Conservation (phyloP, 2,888 invertebrate species). For the Cephus pygmeus region DNA sequence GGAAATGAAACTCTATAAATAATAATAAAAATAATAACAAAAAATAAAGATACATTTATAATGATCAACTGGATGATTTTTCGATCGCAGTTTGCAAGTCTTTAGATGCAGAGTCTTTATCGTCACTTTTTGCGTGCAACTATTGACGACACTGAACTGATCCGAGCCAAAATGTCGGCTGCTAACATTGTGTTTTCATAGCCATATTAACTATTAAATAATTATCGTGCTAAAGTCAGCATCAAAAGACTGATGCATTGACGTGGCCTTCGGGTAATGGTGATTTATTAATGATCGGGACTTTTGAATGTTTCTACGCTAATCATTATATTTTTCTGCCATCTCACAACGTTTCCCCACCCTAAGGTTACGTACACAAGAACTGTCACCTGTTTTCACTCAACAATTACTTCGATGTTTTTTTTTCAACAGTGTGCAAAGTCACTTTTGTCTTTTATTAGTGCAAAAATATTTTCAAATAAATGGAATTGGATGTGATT, state of each 20-base stretch:
- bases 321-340: background rate
- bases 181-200: slow-evolving; percentile 21
- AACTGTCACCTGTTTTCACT: background rate
- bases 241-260: background rate
- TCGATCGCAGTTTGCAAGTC: background rate
- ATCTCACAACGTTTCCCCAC: background rate
- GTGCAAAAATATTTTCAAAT: background rate
- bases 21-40: background rate
- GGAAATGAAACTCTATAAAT: too few relatives aligned
- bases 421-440: background rate
- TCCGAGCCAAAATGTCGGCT: slow-evolving; percentile 19
- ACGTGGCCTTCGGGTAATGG: background rate
- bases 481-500: background rate
- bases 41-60: background rate
- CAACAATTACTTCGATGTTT: background rate
- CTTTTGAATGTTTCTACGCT: background rate
- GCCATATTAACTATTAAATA: slow-evolving; percentile 5
- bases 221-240: background rate
- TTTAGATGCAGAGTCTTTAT: background rate
- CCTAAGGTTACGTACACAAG: background rate
- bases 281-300: background rate
- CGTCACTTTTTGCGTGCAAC: background rate
- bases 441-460: background rate
- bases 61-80: background rate
- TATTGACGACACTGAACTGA: background rate